Evolutionary conservation across 2,113 vertebrate species (phyloP).

Genomic region (Talpa occidentalis): DNA sequence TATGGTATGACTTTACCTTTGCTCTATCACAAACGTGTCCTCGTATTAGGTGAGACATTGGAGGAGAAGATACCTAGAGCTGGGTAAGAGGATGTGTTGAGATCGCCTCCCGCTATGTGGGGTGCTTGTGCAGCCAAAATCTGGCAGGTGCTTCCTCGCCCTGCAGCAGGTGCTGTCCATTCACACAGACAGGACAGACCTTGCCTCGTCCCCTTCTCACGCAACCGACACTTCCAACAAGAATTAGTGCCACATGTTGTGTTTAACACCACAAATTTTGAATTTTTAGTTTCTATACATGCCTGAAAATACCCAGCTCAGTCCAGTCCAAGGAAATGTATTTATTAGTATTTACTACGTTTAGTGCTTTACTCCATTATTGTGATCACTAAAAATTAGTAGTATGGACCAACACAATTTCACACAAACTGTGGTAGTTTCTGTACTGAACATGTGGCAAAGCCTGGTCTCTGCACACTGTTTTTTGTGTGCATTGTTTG

Average conservation of each 20-base stretch:
- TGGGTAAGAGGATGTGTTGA: background rate
- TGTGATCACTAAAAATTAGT: background rate
- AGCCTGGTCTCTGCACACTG: background rate
- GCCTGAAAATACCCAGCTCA: background rate
- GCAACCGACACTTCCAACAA: background rate
- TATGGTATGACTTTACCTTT: background rate
- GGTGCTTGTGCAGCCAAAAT: too few relatives aligned
- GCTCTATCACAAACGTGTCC: background rate
- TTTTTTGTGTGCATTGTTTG: background rate
- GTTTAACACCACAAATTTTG: background rate
- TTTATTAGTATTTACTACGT: background rate
- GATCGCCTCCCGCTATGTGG: background rate
- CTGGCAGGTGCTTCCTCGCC: too few relatives aligned
- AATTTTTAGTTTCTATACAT: background rate
- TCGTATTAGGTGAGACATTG: background rate
- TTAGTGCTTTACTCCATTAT: background rate
- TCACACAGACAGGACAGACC: too few relatives aligned
- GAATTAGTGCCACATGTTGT: background rate
- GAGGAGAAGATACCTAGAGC: background rate
- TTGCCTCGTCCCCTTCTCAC: too few relatives aligned
- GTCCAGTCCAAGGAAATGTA: background rate
- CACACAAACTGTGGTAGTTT: background rate
- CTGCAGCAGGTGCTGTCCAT: too few relatives aligned
- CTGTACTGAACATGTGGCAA: background rate
- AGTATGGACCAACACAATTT: background rate